Base-by-base conservation (phyloP, 2,888 invertebrate genomes). In the Clistopyga incitator region DNA sequence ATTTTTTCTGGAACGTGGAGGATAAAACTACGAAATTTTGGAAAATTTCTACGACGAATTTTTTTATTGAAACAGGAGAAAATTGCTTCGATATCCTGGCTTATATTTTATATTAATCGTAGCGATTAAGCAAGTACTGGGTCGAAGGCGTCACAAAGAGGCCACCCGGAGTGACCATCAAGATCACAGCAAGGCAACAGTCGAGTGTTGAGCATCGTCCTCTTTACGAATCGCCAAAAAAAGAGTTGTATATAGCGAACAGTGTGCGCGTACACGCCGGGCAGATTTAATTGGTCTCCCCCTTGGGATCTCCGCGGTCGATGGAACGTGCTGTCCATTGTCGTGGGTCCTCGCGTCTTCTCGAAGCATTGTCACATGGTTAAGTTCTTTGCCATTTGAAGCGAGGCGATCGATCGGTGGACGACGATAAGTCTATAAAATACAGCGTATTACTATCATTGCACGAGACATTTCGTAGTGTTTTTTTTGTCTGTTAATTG, bases 241-340 rank as follows among this genome's bases (percentile, higher is more conserved):
- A 87, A 75, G 78, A 61, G 82, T 84, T 64, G 56, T 84, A 86
- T 87, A 71, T 75, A 85, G 74, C 72, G 85, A 75, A 86, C 84
- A 85, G 29, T 34, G 76, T 84, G 88, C 84, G 83, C 82, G 59
- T 74, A 77, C 52, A 50, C 68, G 42, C 52, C 77, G 56, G 50
- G 34, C 76, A 79, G 84, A 88, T 88, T 88, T 89, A 89, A 89
- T 89, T 88, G 89, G 88, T 75, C 84, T 86, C 59, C 38, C 67
- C 25, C 42, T 15, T 80, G 71, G 85, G 81, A 88, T 87, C 87
- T 81, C 79, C 81, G 81, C 29, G 8, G 64, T 74, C 56, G 65
- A 64, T 18, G 56, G 45, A 47, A 50, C 15, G 68, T 20, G 38
- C 52, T 61, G 23, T 15, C 76, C 61, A 72, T 80, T 80, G 59